phyloP scores from a whole-genome alignment of 2,113 vertebrate genomes.

The Trematocara zebra region DNA sequence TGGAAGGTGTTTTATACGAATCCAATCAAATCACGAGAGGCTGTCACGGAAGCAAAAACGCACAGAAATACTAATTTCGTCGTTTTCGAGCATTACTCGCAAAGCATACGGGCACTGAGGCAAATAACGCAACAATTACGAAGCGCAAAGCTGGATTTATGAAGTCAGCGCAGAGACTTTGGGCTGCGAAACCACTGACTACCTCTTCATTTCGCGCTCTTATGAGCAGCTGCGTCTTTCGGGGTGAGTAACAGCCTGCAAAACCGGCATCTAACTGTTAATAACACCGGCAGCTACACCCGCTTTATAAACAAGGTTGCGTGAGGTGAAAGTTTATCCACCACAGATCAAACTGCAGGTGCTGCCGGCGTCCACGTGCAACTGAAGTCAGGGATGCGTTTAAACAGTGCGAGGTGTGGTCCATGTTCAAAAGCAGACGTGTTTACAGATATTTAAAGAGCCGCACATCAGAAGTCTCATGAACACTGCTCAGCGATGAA shows the following conservation, averaged over 20 bases:
- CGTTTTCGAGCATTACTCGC: background rate
- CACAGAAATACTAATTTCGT: background rate
- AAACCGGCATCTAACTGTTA: background rate
- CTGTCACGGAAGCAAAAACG: background rate
- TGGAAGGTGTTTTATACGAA: background rate
- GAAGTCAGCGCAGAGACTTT: background rate
- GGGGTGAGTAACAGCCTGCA: background rate
- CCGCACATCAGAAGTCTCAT: fast-evolving
- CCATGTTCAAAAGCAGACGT: background rate
- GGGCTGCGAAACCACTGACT: background rate
- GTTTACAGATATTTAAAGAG: background rate
- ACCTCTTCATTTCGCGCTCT: fast-evolving
- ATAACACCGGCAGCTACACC: background rate
- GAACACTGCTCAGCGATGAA: background rate
- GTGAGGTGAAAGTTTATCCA: background rate
- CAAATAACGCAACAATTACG: background rate
- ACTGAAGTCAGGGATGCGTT: background rate
- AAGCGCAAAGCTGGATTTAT: background rate
- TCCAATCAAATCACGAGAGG: background rate
- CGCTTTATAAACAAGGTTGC: background rate
- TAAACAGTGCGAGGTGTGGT: fast-evolving
- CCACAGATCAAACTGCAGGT: background rate
- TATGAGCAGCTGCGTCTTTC: fast-evolving
- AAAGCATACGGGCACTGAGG: background rate
- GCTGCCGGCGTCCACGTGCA: background rate